Evolutionary conservation across 1,140 invertebrate species (phyloP).

Genomic region (Campodea augens): DNA sequence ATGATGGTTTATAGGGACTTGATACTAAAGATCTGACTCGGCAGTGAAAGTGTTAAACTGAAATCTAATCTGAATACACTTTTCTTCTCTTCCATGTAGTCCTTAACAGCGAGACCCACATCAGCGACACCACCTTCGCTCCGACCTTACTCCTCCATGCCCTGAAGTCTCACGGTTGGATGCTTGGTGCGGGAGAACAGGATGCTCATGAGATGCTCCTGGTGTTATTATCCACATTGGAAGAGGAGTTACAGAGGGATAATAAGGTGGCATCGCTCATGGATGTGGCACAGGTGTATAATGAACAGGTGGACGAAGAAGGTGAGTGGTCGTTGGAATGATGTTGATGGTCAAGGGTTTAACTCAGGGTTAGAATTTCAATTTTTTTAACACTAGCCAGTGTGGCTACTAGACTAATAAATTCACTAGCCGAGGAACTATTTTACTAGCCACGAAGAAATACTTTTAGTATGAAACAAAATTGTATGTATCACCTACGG

Average conservation of each 20-base stretch:
- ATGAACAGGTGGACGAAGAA: background rate
- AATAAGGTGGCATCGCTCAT: background rate
- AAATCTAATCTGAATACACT: constrained; percentile 7
- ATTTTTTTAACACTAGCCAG: no score
- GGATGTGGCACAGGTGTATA: background rate
- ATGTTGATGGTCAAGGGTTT: background rate
- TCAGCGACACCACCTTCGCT: constrained; percentile 30
- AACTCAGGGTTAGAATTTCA: no score
- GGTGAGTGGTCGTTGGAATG: background rate
- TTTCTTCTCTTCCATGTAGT: constrained; percentile 15
- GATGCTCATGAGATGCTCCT: constrained; percentile 84
- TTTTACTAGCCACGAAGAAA: no score
- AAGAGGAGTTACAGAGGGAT: constrained; percentile 48
- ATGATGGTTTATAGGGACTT: no score
- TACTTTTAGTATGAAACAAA: no score
- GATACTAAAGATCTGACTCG: no score
- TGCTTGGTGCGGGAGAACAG: constrained; percentile 71
- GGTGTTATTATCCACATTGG: constrained; percentile 62
- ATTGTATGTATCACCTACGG: no score
- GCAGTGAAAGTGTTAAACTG: no score
- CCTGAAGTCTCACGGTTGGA: constrained; percentile 53
- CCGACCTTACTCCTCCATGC: constrained; percentile 57
- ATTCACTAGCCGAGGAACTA: no score
- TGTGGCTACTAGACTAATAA: no score
- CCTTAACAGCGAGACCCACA: constrained; percentile 23